Percentiles rank a stretch among this genome's conserved stretches.
Evolutionary conservation across 2,797 vertebrate species (phyloP).

Genomic region (Danionella dracula): DNA sequence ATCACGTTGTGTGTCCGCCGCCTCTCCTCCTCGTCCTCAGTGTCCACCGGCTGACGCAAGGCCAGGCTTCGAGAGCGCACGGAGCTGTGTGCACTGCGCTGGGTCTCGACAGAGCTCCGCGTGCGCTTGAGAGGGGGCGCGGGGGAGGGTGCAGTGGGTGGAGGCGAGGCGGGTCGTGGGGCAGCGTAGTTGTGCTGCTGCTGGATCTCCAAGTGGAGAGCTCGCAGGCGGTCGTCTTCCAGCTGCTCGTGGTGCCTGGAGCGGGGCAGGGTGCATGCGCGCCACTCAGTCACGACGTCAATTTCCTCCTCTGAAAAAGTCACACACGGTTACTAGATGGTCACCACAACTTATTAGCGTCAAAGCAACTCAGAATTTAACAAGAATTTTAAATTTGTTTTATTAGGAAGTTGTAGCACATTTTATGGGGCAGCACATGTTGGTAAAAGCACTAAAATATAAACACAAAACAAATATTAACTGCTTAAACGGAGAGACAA

Average conservation of each 20-base stretch:
- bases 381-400: no score
- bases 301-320: slow-evolving; percentile 70
- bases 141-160: slow-evolving; percentile 10
- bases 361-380: no score
- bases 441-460: no score
- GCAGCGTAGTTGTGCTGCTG: slow-evolving; percentile 79
- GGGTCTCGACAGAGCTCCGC: slow-evolving; percentile 37
- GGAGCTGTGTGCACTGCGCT: slow-evolving; percentile 33
- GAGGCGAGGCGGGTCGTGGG: slow-evolving; percentile 64
- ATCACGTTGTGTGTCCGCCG: slow-evolving; percentile 76
- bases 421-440: no score
- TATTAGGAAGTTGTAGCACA: no score
- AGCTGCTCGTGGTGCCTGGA: slow-evolving; percentile 46
- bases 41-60: slow-evolving; percentile 47
- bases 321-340: not conserved
- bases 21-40: slow-evolving; percentile 71
- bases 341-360: no score
- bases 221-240: slow-evolving; percentile 44
- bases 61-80: slow-evolving; percentile 46
- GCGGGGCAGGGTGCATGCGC: slow-evolving; percentile 48
- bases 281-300: slow-evolving; percentile 69
- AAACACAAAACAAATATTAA: no score
- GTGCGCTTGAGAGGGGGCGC: slow-evolving; percentile 54
- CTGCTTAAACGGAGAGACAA: no score
- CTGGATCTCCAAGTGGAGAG: slow-evolving; percentile 68